phyloP scores from a whole-genome alignment of 2,113 vertebrate genomes.

The Bombycilla garrulus region DNA sequence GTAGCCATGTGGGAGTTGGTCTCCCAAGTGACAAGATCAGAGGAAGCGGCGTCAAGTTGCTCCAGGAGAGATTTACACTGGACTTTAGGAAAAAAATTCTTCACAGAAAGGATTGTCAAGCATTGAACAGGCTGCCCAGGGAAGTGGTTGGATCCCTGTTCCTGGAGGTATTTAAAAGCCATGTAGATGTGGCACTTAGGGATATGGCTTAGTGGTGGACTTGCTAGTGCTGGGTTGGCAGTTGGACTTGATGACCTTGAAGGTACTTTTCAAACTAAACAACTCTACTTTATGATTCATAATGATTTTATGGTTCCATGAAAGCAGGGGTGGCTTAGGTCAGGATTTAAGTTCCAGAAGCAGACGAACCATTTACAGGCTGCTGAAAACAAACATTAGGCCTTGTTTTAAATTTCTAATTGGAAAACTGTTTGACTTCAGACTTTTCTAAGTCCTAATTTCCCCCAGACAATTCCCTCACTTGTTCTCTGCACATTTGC shows the following conservation, averaged over 20 bases:
- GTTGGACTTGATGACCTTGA: neutral
- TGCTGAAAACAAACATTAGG: neutral
- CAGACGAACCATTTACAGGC: neutral
- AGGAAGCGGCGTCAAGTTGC: fast-evolving
- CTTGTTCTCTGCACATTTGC: neutral
- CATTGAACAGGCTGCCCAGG: neutral
- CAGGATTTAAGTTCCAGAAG: neutral
- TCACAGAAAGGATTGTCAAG: neutral
- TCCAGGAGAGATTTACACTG: neutral
- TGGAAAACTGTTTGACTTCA: neutral
- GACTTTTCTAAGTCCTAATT: neutral
- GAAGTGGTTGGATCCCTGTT: neutral
- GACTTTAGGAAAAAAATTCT: neutral
- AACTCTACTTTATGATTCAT: neutral
- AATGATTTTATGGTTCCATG: neutral
- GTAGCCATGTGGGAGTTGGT: fast-evolving
- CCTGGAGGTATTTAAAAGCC: neutral
- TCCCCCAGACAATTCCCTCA: neutral
- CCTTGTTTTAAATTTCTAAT: neutral
- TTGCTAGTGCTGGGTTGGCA: neutral
- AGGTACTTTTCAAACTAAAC: neutral
- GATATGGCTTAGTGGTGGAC: neutral
- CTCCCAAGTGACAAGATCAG: neutral
- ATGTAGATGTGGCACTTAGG: neutral
- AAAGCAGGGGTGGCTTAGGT: neutral